Evolutionary conservation across 2,113 vertebrate genomes (phyloP), one percentile per base, ranked within the genome.

Genomic region (Vulpes vulpes): DNA sequence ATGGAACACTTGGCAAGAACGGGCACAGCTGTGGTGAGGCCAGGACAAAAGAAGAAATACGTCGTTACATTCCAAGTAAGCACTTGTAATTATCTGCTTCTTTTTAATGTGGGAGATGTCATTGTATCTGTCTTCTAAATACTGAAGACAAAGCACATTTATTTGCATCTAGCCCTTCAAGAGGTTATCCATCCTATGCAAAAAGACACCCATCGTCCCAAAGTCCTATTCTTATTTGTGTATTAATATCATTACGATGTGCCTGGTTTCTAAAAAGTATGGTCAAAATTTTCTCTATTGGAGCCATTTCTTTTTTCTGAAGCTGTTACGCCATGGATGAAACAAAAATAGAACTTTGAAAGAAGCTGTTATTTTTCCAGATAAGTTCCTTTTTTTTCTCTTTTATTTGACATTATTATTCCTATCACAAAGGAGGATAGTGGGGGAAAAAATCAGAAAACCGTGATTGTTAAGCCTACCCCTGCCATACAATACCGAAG

Each of bases 1-100:
- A 93, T 53, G 81, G 64, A 51, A 60, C 1, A 30, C 55, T 94
- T 88, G 55, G 71, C 20, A 67, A 55, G 43, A 82, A 94, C 23
- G 30, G 90, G 51, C 64, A 73, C 97, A 96, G 91, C 96, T 85
- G 76, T 59, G 91, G 73, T 27, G 8, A 12, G 32, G 9, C 69
- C 76, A 53, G 38, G 17, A 96, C 95, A 89, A 96, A 95, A 85
- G 93, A 81, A 95, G 35, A 82, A 67, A 91, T 69, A 90, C 92
- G 51, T 59, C 38, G 53, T 20, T 71, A 22, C 59, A 51, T 86
- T 91, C 64, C 65, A 89, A 94, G 88, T 74, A 69, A 96, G 93
- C 35, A 9, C 32, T 84, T 73, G 74, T 96, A 94, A 95, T 96
- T 65, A 93, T 93, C 89, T 88, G 86, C 67, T 96, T 91, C 88